phyloP scores from a whole-genome alignment of 2,888 invertebrate species.

The Eupithecia subfuscata region DNA sequence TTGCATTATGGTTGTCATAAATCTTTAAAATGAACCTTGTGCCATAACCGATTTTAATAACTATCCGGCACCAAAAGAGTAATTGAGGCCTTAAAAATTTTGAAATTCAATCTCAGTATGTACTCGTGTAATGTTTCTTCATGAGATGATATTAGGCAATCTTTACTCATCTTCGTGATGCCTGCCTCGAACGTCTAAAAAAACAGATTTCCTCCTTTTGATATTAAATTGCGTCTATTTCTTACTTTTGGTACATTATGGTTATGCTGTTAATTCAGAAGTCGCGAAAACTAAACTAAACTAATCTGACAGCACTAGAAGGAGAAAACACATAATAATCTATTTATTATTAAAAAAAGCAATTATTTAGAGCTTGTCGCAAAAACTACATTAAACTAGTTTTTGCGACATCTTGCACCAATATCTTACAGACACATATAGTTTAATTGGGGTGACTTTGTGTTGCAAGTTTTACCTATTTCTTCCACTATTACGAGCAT shows the following conservation, averaged over 20 bases:
- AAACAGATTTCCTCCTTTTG: not conserved
- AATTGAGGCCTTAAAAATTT: conserved; percentile 4
- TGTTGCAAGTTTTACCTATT: not conserved
- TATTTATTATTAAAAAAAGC: too few species aligned
- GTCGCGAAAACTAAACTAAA: too few species aligned
- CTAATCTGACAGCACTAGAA: too few species aligned
- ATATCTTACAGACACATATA: too few species aligned
- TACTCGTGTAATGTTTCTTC: not conserved
- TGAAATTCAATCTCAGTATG: not conserved
- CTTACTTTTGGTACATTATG: too few species aligned
- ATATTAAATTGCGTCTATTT: not conserved
- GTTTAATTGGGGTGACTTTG: not conserved
- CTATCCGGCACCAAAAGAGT: not conserved
- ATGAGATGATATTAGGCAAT: not conserved
- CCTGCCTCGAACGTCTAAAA: not conserved
- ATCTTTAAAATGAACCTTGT: not conserved
- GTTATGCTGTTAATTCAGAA: too few species aligned
- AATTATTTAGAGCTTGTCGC: too few species aligned
- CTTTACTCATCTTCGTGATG: not conserved
- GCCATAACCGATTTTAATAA: not conserved
- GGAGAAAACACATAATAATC: too few species aligned
- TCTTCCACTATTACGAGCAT: not conserved
- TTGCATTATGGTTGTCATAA: conserved; percentile 1
- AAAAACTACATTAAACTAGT: too few species aligned
- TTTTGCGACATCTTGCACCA: too few species aligned